Evolutionary conservation across 2,797 vertebrate genomes (phyloP).

Genomic region (Anguilla obscura): DNA sequence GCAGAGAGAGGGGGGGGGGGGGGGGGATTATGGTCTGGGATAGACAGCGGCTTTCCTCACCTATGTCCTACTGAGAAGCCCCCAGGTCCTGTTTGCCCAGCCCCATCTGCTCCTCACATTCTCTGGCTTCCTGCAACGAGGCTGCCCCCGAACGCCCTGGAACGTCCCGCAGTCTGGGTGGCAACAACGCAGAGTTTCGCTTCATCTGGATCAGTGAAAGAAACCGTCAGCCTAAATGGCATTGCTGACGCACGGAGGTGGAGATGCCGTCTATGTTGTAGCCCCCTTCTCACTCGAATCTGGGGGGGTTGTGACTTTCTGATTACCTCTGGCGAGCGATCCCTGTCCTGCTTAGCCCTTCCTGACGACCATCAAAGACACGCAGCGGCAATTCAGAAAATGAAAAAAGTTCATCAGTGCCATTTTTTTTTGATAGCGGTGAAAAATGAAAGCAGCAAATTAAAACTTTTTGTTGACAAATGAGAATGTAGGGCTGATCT

Average conservation of each 20-base stretch:
- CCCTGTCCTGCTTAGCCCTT: neutral
- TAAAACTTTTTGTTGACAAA: neutral
- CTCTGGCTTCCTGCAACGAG: neutral
- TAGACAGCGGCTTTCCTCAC: neutral
- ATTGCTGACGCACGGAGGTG: no score
- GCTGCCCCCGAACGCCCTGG: neutral
- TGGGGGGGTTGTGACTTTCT: neutral
- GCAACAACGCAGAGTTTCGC: neutral
- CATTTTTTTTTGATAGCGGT: no score
- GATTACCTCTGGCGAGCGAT: neutral
- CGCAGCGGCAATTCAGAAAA: neutral
- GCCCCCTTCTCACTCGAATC: no score
- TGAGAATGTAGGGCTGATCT: neutral
- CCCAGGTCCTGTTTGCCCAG: neutral
- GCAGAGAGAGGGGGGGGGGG: no score
- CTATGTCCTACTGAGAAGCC: slow-evolving; percentile 21
- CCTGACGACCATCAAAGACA: neutral
- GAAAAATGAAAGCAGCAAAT: neutral
- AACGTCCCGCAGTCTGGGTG: neutral
- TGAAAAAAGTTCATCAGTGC: no score
- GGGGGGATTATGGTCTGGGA: neutral
- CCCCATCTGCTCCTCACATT: slow-evolving; percentile 24
- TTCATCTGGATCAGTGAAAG: neutral
- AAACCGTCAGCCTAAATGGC: neutral
- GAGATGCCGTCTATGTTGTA: neutral